These are phyloP conservation scores for Papilio xuthus DNA, from an alignment of 1,140 invertebrate genomes.

Conservation along the genomic window DNA sequence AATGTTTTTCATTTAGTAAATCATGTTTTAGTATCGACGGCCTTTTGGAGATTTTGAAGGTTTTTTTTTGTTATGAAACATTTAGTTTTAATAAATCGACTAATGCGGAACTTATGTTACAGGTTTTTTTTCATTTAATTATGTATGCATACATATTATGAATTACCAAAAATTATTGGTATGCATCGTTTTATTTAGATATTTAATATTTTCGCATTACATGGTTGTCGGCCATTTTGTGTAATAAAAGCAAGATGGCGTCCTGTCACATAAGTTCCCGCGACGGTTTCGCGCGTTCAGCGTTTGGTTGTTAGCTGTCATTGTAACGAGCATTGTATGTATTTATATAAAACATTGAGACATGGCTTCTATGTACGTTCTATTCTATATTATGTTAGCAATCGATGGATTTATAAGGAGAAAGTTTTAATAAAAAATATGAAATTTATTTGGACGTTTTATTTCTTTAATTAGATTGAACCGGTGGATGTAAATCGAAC, in stretches of 20 bases:
- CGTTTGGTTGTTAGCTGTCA: slow-evolving; percentile 53
- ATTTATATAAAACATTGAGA: slow-evolving; percentile 68
- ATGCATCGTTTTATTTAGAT: slow-evolving; percentile 30
- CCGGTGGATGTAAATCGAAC: too few relatives aligned
- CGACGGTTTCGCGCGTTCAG: slow-evolving; percentile 38
- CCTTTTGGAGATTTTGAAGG: slow-evolving; percentile 51
- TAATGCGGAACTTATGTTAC: background rate
- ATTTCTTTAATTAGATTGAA: slow-evolving; percentile 41
- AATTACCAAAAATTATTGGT: slow-evolving; percentile 32
- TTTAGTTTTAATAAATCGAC: slow-evolving; percentile 41
- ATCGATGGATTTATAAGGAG: slow-evolving; percentile 78
- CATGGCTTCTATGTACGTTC: slow-evolving; percentile 75
- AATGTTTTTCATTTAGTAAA: slow-evolving; percentile 44
- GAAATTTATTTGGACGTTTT: slow-evolving; percentile 55
- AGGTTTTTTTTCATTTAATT: background rate
- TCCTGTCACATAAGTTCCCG: slow-evolving; percentile 47
- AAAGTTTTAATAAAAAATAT: slow-evolving; percentile 77
- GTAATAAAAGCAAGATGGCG: slow-evolving; percentile 50
- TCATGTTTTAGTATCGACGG: slow-evolving; percentile 57
- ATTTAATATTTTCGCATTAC: slow-evolving; percentile 35
- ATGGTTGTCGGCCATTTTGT: slow-evolving; percentile 22
- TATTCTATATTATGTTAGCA: slow-evolving; percentile 76
- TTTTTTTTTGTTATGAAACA: slow-evolving; percentile 48
- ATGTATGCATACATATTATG: background rate
- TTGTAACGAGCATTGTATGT: slow-evolving; percentile 55